Conservation (phyloP, 2,113 vertebrate genomes). For the Gnathonemus echidnorhynchus region DNA sequence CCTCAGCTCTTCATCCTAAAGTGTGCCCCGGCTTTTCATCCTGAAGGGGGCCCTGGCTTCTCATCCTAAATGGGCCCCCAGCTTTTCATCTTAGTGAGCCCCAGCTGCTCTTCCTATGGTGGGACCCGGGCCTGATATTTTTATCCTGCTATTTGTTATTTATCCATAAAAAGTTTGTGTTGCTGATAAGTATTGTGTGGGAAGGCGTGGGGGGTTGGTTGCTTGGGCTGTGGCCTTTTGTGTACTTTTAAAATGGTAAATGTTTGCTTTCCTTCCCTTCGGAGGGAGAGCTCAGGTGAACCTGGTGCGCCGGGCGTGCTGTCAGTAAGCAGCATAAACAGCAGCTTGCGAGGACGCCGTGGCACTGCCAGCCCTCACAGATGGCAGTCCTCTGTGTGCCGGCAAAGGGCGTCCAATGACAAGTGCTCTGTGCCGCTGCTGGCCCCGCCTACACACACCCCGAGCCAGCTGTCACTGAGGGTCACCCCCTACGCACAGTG, state of each 20-base stretch:
- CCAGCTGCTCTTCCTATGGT: neutral
- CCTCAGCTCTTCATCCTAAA: too few relatives aligned
- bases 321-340: neutral
- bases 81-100: neutral
- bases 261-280: constrained; percentile 1
- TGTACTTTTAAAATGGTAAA: neutral
- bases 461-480: constrained; percentile 4
- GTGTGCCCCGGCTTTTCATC: too few relatives aligned
- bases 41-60: too few relatives aligned
- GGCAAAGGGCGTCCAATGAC: constrained; percentile 7
- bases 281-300: neutral
- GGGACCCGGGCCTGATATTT: neutral
- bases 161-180: neutral
- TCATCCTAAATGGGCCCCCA: neutral
- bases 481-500: constrained; percentile 3
- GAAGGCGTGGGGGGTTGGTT: neutral
- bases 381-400: neutral
- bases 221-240: neutral
- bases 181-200: neutral
- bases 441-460: neutral
- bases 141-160: neutral
- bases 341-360: neutral
- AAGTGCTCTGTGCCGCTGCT: neutral
- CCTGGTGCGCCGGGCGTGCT: neutral
- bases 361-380: neutral